Base-by-base conservation (phyloP, 2,888 invertebrate species). In the Folsomia candida region DNA sequence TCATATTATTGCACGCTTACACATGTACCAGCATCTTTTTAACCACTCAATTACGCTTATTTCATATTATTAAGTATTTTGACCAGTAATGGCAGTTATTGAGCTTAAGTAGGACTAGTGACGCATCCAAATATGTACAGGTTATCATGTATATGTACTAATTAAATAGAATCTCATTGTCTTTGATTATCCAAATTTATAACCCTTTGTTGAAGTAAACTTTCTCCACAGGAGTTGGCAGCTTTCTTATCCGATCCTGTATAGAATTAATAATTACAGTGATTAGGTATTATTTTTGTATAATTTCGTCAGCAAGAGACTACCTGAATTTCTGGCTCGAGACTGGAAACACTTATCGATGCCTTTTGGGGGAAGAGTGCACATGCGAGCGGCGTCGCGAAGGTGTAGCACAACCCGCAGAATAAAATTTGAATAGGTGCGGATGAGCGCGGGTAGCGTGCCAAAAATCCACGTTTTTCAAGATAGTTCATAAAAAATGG, bases 311-410 rank as follows among this genome's bases (percentile, higher is more conserved):
- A 51, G 22, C 2, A 3, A 11, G 47, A 59, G 11, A 81, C 71
- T 76, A 88, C 87, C 85, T 87, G 86, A 0, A 95, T 84, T 11
- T 91, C 89, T 0, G 87, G 82, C 82, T 98, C 97, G 65, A 98
- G 85, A 63, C 82, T 81, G 2, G 82, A 81, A 64, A 90, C 89
- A n/a, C 87, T 82, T 67, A 92, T 87, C 51, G 89, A 87, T 62
- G 93, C 91, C 74, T 88, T 88, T 83, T 99, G 97, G 57, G 93
- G 91, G 83, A 97, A 99, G 73, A 97, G 85, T 4, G 98, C 98
- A 84, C 98, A 99, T 81, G 95, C 94, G 75, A 97, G 83, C 0
- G 98, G 98, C 3, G 97, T 98, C 6, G 97, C 93, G 84, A 98
- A 92, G 0, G 93, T 89, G 57, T 69, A 69, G 59, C 37, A 29